Evolutionary conservation across 2,113 vertebrate species (phyloP), one percentile per base, ranked within the genome.

Genomic region (Propithecus coquereli): DNA sequence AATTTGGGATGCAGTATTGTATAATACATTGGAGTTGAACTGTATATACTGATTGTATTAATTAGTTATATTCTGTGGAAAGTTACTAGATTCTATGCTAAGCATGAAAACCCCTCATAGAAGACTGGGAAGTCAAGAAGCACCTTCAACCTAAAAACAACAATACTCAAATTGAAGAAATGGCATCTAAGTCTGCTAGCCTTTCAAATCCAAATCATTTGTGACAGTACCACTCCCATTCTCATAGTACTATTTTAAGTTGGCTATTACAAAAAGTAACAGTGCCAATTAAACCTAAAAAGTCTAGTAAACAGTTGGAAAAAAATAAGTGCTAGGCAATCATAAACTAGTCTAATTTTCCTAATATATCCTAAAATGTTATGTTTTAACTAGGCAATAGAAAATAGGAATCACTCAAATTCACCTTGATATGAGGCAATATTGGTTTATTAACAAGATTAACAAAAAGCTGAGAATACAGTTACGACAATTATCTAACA

Each of bases 381-480:
- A 94, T 73, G 22, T 89, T 96, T 94, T 80, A 77, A 76, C 23
- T 76, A 47, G 54, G 20, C 27, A 94, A 20, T 37, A 74, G 50
- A 87, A 95, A 96, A 87, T 16, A 93, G 70, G 25, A 93, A 94
- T 76, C 20, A 86, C 40, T 97, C 2, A 45, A 61, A 95, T 76
- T 93, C 90, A 23, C 70, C 63, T 87, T 50, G 12, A 94, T 43
- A 94, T 14, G 70, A 71, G 45, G 32, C 3, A 92, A 96, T 87
- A 87, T 17, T 87, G 34, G 37, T 68, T 94, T 90, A 90, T 45
- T 76, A 83, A 93, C 17, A 95, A 94, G 66, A 86, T 76, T 94
- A 86, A 94, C 61, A 91, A 91, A 92, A 95, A 92, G 52, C 47
- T 92, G 43, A 96, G 59, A 94, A 70, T 50, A 85, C 12, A 86